These are phyloP conservation scores for Periophthalmus modestus DNA, from an alignment of 2,113 vertebrate species.

Conservation along the genomic window DNA sequence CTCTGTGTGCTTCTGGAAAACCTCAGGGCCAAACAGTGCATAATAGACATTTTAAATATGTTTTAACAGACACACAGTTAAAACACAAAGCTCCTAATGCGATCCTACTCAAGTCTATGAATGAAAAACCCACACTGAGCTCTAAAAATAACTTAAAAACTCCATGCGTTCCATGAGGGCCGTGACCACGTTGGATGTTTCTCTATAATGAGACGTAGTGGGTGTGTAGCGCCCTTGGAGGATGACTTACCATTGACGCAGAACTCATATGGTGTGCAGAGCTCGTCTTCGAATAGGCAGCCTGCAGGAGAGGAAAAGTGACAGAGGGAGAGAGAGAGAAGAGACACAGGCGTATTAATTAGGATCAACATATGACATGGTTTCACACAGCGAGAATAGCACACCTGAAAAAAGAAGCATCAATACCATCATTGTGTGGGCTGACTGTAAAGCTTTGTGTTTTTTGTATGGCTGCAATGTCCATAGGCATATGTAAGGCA, in stretches of 20 bases:
- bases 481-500: neutral
- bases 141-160: constrained; percentile 20
- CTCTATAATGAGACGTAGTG: constrained; percentile 23
- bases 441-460: neutral
- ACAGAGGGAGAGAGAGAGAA: constrained; percentile 17
- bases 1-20: constrained; percentile 10
- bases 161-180: neutral
- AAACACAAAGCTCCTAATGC: neutral
- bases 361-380: constrained; percentile 8
- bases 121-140: constrained; percentile 10
- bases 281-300: constrained; percentile 73
- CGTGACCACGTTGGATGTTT: constrained; percentile 4
- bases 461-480: neutral
- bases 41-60: neutral
- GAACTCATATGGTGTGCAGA: constrained; percentile 66
- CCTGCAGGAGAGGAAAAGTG: constrained; percentile 48
- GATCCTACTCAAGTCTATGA: constrained; percentile 11
- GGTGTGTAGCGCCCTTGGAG: neutral
- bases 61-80: neutral
- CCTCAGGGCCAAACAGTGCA: neutral
- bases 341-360: constrained; percentile 15
- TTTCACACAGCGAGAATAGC: neutral
- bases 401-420: constrained; percentile 1
- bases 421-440: neutral
- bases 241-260: constrained; percentile 67